Evolutionary conservation across 2,888 invertebrate species (phyloP).

Genomic region (Steinernema carpocapsae): DNA sequence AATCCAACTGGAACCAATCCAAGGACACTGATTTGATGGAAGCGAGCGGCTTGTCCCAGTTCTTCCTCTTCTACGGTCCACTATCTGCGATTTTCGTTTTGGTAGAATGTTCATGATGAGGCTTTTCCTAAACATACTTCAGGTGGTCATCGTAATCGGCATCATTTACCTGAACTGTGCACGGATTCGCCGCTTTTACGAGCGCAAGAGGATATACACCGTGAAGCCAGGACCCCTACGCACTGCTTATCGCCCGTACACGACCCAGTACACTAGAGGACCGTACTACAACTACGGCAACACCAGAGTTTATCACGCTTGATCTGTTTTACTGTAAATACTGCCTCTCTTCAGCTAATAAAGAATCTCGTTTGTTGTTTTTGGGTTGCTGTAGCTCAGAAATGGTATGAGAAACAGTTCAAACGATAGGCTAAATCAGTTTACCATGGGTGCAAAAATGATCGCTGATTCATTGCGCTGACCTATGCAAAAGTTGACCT

Average conservation of each 20-base stretch:
- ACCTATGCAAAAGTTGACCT: no score
- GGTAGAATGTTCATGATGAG: constrained; percentile 11
- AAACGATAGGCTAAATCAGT: no score
- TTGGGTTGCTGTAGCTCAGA: no score
- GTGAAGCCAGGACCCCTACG: background rate
- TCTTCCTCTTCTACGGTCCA: constrained; percentile 18
- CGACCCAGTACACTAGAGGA: constrained; percentile 13
- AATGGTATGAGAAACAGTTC: no score
- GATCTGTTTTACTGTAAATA: constrained; percentile 9
- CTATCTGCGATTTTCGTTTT: constrained; percentile 9
- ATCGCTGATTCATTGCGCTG: no score
- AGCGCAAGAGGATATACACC: constrained; percentile 39
- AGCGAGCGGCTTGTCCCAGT: background rate
- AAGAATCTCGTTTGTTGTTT: background rate
- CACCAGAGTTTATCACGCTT: constrained; percentile 21
- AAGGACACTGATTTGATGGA: background rate
- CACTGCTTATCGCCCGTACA: constrained; percentile 23
- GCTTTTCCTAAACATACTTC: constrained; percentile 14
- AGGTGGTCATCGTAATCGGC: constrained; percentile 52
- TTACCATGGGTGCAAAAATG: no score
- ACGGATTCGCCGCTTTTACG: constrained; percentile 51
- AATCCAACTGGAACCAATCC: background rate
- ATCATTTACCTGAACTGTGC: constrained; percentile 59
- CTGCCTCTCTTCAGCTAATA: background rate
- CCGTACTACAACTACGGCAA: constrained; percentile 24